Evolutionary conservation across 2,113 vertebrate species (phyloP).

Genomic region (Semnornis frantzii): DNA sequence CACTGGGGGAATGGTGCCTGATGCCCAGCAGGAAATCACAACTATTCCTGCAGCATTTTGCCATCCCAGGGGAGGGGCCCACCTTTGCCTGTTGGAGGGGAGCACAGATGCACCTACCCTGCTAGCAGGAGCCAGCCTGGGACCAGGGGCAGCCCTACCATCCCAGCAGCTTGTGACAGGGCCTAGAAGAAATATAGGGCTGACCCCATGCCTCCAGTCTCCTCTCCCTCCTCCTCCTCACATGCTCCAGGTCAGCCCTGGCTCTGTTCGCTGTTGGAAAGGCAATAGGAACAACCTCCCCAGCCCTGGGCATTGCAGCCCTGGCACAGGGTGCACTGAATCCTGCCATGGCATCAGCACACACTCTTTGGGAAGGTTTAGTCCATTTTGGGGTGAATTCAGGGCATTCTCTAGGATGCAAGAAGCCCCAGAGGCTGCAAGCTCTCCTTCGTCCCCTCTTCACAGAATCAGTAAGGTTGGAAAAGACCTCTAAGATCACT

Average conservation of each 20-base stretch:
- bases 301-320: accelerated
- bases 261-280: neutral
- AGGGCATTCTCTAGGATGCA: neutral
- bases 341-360: neutral
- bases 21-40: neutral
- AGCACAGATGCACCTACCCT: accelerated
- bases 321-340: accelerated
- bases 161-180: neutral
- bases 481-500: no score
- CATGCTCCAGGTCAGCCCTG: neutral
- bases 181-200: neutral
- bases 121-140: neutral
- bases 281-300: neutral
- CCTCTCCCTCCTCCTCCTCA: neutral
- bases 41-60: neutral
- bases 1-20: neutral
- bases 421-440: neutral
- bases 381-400: neutral
- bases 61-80: accelerated
- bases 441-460: neutral
- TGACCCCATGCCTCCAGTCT: neutral
- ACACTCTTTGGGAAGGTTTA: accelerated
- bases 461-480: no score
- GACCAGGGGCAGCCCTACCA: no score
- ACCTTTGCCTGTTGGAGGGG: neutral